Conservation (phyloP, 2,797 vertebrate species). For the Urocyon cinereoargenteus region DNA sequence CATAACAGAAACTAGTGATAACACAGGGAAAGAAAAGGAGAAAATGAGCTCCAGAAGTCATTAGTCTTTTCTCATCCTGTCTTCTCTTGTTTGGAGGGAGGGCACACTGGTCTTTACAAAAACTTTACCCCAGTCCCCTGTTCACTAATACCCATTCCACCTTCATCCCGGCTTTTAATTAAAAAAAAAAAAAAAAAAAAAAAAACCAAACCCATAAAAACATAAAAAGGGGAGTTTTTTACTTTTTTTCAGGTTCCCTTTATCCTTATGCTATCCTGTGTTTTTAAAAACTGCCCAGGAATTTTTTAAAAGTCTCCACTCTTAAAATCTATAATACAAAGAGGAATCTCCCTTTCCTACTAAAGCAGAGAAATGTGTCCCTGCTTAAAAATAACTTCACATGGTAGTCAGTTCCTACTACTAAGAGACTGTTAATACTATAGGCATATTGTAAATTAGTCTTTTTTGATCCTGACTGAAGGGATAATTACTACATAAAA, state of each 20-base stretch:
- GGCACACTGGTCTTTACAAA: not conserved
- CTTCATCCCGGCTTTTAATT: not conserved
- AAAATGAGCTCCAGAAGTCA: not conserved
- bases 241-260: constrained; percentile 5
- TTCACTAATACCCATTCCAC: not conserved
- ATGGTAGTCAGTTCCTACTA: not conserved
- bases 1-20: not conserved
- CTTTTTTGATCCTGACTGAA: not conserved
- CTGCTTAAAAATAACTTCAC: constrained; percentile 27
- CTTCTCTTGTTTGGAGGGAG: not conserved
- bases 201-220: not conserved
- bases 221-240: not conserved
- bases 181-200: not conserved
- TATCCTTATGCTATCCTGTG: not conserved
- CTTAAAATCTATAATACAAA: not conserved
- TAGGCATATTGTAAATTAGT: not conserved
- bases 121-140: not conserved
- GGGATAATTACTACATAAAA: not conserved
- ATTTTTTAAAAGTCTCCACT: constrained; percentile 54
- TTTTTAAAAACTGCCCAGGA: constrained; percentile 22
- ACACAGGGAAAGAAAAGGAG: not conserved
- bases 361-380: constrained; percentile 35
- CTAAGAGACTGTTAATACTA: not conserved
- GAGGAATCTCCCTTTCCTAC: not conserved
- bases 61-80: not conserved